phyloP scores from a whole-genome alignment of 2,113 vertebrate species.

The Sceloporus undulatus region DNA sequence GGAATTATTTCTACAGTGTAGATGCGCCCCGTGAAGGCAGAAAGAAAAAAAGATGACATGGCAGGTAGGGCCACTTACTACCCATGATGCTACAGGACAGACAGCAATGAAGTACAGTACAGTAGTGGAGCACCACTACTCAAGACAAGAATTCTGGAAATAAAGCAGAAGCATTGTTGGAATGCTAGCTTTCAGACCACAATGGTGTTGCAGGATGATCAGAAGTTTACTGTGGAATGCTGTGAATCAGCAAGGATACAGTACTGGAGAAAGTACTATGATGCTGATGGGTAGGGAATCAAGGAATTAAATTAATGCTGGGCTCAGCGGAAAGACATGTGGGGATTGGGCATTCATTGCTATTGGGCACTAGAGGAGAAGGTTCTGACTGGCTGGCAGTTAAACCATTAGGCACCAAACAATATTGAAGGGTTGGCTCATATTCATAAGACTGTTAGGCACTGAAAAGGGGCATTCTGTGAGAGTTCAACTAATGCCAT shows the following conservation, averaged over 20 bases:
- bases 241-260: neutral
- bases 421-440: neutral
- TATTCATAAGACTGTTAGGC: constrained; percentile 5
- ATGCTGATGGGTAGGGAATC: neutral
- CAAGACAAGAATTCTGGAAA: neutral
- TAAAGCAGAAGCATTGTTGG: neutral
- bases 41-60: neutral
- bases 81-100: neutral
- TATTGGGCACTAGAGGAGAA: constrained; percentile 1
- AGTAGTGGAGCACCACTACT: neutral
- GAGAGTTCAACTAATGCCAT: neutral
- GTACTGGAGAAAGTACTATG: neutral
- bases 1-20: too few species aligned
- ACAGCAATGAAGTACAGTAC: neutral
- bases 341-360: neutral
- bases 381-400: neutral
- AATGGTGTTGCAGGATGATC: neutral
- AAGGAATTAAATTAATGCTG: neutral
- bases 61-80: neutral
- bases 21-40: neutral
- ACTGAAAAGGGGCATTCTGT: neutral
- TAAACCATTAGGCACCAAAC: neutral
- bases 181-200: constrained; percentile 2
- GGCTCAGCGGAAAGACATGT: neutral
- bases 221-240: neutral